A percentile compares a stretch with the other conserved stretches of the same genome.
phyloP scores from a whole-genome alignment of 2,797 vertebrate species.

The Phaenicophaeus curvirostris region DNA sequence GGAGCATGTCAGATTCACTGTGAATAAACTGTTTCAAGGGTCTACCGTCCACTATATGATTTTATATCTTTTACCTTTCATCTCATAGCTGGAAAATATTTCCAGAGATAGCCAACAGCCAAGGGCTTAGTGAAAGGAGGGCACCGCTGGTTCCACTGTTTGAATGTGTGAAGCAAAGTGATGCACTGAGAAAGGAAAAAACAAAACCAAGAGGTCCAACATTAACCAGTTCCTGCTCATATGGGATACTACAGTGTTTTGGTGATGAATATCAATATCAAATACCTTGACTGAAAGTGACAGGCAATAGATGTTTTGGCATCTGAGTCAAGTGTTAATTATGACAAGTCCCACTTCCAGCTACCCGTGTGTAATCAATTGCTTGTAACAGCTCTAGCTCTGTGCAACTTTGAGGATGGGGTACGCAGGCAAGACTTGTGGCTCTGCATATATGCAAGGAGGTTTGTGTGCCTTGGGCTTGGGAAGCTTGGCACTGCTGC shows the following conservation, averaged over 20 bases:
- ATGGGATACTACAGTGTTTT: not conserved
- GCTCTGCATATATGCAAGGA: not conserved
- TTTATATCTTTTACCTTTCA: constrained; percentile 29
- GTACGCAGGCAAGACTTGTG: accelerated
- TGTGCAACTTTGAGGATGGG: not conserved
- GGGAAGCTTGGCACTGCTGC: not conserved
- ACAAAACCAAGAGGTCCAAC: not conserved
- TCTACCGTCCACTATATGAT: constrained; percentile 1
- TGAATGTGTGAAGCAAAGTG: not conserved
- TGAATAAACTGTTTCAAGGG: constrained; percentile 26
- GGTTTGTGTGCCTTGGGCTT: not conserved
- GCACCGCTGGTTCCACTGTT: not conserved
- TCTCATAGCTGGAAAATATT: constrained; percentile 6
- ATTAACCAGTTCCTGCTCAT: not conserved
- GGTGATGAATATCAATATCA: not conserved
- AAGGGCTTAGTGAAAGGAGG: not conserved
- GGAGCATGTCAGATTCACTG: not conserved
- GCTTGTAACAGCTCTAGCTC: not conserved
- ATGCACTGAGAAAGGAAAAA: not conserved
- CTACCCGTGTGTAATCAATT: not conserved
- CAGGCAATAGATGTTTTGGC: not conserved
- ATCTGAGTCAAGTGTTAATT: not conserved
- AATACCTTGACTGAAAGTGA: not conserved
- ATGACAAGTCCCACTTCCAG: not conserved
- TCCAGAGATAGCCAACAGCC: not conserved